A percentile compares a stretch with the other conserved stretches of the same genome.
phyloP scores from a whole-genome alignment of 2,113 vertebrate species.

The Rhynchopsitta pachyrhyncha region DNA sequence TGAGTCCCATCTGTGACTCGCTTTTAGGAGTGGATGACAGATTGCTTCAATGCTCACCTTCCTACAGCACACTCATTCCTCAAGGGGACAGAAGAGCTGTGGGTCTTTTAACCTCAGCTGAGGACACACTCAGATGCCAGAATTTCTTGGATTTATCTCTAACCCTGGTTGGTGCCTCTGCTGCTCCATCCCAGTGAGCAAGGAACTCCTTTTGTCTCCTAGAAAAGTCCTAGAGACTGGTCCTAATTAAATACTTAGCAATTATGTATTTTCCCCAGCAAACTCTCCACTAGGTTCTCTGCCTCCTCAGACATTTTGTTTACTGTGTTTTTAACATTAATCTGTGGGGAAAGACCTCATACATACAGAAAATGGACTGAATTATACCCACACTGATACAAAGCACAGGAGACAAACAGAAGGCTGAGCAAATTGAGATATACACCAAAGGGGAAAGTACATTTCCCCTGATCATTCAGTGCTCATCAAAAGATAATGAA shows the following conservation, averaged over 20 bases:
- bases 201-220: not conserved
- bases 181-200: rapidly evolving
- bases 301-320: not conserved
- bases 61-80: not conserved
- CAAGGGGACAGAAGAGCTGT: not conserved
- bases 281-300: not conserved
- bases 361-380: not conserved
- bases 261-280: not conserved
- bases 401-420: not conserved
- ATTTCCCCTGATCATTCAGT: not conserved
- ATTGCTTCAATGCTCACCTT: not conserved
- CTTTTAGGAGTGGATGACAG: not conserved
- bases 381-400: not conserved
- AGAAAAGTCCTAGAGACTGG: not conserved
- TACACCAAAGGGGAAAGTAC: not conserved
- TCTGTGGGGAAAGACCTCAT: not conserved
- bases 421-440: constrained; percentile 31
- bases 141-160: not conserved
- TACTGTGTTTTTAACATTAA: not conserved
- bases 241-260: not conserved
- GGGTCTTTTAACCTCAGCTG: not conserved
- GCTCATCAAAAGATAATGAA: constrained; percentile 29
- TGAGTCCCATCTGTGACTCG: not conserved
- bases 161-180: not conserved
- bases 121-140: not conserved